A percentile compares a stretch with the other conserved stretches of the same genome.
Conservation (phyloP, 2,888 invertebrate species). For the Phragmatobia fuliginosa region DNA sequence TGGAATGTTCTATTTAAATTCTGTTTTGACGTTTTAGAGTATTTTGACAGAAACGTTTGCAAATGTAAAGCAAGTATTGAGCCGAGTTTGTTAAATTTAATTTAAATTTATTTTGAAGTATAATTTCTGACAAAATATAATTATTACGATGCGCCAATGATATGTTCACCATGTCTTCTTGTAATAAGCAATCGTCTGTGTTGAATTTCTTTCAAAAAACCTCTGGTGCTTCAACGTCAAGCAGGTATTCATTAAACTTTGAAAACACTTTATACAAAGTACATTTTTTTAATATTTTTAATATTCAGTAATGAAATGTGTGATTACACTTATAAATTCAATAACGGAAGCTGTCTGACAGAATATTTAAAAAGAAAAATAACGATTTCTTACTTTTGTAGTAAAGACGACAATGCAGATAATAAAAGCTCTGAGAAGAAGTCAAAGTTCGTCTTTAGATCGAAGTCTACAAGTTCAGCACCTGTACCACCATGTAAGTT, state of each 20-base stretch:
- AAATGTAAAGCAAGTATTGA: neutral
- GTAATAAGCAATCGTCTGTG: conserved; percentile 63
- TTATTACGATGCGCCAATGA: neutral
- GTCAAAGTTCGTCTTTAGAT: conserved; percentile 74
- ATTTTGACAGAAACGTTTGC: neutral
- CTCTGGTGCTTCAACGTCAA: conserved; percentile 46
- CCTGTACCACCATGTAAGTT: conserved; percentile 66
- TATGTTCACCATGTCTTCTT: conserved; percentile 33
- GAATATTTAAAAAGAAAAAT: neutral
- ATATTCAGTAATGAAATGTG: too few relatives aligned
- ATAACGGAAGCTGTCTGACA: neutral
- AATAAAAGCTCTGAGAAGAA: conserved; percentile 63
- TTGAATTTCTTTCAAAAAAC: conserved; percentile 67
- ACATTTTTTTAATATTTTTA: too few relatives aligned
- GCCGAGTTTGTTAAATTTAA: too few relatives aligned
- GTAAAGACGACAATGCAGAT: conserved; percentile 44
- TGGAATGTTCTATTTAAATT: neutral
- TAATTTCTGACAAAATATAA: too few relatives aligned
- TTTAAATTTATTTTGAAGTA: too few relatives aligned
- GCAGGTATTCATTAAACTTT: conserved; percentile 41
- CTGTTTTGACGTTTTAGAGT: too few relatives aligned
- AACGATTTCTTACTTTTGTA: conserved; percentile 39
- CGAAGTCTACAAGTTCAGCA: conserved; percentile 57
- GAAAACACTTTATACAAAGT: neutral
- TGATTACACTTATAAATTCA: too few relatives aligned